phyloP scores from a whole-genome alignment of 1,140 invertebrate species.

The Gryllus bimaculatus region DNA sequence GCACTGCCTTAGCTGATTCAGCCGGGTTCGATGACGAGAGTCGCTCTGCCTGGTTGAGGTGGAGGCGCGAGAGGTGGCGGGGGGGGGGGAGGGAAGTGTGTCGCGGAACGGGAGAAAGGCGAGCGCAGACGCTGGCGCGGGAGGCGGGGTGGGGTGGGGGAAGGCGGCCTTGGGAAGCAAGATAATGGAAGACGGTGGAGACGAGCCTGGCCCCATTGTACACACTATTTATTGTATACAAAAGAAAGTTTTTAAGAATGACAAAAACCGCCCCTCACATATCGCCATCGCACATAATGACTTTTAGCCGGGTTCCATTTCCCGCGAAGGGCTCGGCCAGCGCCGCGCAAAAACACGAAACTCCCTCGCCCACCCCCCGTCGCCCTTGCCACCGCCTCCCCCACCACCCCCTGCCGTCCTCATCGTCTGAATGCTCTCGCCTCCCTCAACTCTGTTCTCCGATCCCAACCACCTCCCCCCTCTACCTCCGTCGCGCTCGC shows the following conservation, averaged over 20 bases:
- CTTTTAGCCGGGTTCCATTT: neutral
- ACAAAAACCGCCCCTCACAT: neutral
- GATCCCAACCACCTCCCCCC: neutral
- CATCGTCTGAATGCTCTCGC: neutral
- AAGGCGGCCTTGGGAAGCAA: neutral
- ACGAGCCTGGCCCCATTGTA: neutral
- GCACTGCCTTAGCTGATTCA: too few species aligned
- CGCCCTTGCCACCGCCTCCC: too few species aligned
- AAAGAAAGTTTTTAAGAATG: constrained; percentile 2
- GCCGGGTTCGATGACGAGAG: too few species aligned
- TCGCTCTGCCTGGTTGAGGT: too few species aligned
- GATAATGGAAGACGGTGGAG: neutral
- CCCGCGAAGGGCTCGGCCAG: neutral
- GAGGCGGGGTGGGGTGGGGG: neutral
- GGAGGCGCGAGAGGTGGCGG: too few species aligned
- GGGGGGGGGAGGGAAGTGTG: too few species aligned
- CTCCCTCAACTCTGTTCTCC: neutral
- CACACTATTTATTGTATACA: neutral
- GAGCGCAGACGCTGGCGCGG: neutral
- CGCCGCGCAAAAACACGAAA: neutral
- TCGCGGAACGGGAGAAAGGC: neutral
- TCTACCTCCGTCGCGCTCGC: neutral
- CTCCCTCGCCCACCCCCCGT: too few species aligned
- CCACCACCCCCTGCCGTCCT: neutral
- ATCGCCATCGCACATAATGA: neutral